Evolutionary conservation across 2,113 vertebrate species (phyloP).

Genomic region (Heterotilapia buettikoferi): DNA sequence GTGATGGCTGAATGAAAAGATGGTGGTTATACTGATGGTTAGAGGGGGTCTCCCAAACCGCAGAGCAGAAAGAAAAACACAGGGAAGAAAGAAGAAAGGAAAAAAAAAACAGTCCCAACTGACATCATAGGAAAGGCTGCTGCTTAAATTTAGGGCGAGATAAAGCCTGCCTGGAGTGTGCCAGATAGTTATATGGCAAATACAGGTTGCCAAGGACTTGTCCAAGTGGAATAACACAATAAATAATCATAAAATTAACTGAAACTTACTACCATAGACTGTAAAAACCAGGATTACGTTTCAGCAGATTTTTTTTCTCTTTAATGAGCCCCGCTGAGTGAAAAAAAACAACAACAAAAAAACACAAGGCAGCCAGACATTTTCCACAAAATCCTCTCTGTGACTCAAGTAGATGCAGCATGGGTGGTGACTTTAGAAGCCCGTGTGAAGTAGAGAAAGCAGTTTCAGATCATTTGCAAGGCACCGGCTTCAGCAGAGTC

Average conservation of each 20-base stretch:
- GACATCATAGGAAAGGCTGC: conserved; percentile 55
- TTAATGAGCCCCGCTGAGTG: neutral
- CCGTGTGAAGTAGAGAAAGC: conserved; percentile 10
- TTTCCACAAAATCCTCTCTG: neutral
- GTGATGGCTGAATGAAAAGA: conserved; percentile 43
- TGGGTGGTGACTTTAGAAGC: neutral
- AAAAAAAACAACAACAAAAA: neutral
- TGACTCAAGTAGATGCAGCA: neutral
- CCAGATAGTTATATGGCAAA: conserved; percentile 5
- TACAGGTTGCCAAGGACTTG: neutral
- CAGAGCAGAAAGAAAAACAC: conserved; percentile 64
- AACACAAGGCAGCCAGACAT: neutral
- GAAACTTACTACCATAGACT: neutral
- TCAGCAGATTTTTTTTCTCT: neutral
- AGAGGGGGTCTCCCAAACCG: conserved; percentile 55
- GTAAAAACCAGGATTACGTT: neutral
- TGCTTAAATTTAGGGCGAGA: conserved; percentile 50
- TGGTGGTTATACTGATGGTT: conserved; percentile 40
- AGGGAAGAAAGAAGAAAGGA: neutral
- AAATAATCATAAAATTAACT: neutral
- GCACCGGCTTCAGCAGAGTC: conserved; percentile 45
- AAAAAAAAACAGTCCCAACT: conserved; percentile 53
- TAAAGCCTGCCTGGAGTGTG: conserved; percentile 8
- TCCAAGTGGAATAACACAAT: neutral
- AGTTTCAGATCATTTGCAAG: conserved; percentile 65